Evolutionary conservation across 2,797 vertebrate genomes (phyloP), one percentile per base, ranked within the genome.

Genomic region (Sebastes ruberrimus): DNA sequence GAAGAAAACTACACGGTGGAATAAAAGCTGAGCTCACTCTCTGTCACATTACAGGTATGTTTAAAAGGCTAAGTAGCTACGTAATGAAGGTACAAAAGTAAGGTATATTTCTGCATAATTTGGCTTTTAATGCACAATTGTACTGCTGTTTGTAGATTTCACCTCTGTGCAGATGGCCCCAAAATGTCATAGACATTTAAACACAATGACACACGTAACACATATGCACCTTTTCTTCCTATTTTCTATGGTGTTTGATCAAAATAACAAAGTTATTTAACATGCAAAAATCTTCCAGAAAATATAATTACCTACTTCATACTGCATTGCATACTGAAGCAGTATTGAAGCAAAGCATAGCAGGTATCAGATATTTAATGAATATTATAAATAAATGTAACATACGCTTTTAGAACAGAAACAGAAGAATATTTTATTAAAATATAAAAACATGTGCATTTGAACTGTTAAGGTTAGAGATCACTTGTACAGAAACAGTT

Each of bases 371-470:
- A 30, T 66, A 46, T 28, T 70, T 5, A 30, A 35, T 10, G 18
- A 32, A 20, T 10, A 22, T n/a, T 56, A 0, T 2, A 7, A 69
- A 64, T 42, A 16, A 62, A 66, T 28, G 14, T 1, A 42, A 67
- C 4, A 55, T 20, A 23, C 3, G 3, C 9, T 6, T 3, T 42
- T 25, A 55, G 10, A 28, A 22, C 4, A 71, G 42, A 78, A 70
- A 64, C 10, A 62, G 5, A 7, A 42, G 7, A 71, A 75, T 14
- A 59, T 81, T 88, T 84, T 90, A 87, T 86, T 87, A 2, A 69
- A 76, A 81, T 49, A 46, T 52, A 76, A 55, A 78, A 53, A 76
- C 28, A 66, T 16, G 1, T 49, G 10, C 30, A 71, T 33, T 3
- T 66, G 1, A 68, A 72, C 23, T 20, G 4, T 56, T 60, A 6